These are phyloP conservation scores for Eurosta solidaginis DNA, from an alignment of 1,140 invertebrate species.

Conservation along the genomic window DNA sequence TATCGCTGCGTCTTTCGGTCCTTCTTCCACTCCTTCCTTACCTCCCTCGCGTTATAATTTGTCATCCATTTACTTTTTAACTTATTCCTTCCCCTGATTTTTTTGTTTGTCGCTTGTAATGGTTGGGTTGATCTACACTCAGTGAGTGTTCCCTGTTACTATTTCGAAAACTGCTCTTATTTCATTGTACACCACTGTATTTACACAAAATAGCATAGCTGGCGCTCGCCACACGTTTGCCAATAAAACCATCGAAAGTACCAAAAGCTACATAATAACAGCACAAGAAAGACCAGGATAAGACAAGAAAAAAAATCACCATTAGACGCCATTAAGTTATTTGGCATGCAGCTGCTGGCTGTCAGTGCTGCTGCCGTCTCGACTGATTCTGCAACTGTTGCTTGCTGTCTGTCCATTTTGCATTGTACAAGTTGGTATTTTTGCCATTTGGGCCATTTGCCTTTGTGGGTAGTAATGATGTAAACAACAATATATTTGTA, in stretches of 20 bases:
- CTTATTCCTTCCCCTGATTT: too few species aligned
- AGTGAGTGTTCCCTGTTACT: too few species aligned
- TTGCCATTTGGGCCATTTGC: neutral
- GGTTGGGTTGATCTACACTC: too few species aligned
- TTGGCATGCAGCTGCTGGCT: neutral
- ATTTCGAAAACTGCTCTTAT: neutral
- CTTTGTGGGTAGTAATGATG: neutral
- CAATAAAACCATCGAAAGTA: neutral
- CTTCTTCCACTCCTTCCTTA: too few species aligned
- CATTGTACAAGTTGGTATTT: neutral
- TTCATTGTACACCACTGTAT: neutral
- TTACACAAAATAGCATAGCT: neutral
- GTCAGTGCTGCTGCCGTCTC: neutral
- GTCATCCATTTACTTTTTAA: too few species aligned
- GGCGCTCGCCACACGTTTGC: slow-evolving; percentile 9
- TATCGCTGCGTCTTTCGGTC: too few species aligned
- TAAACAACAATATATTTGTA: neutral
- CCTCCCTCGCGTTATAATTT: too few species aligned
- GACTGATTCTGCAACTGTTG: neutral
- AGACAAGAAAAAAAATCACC: neutral
- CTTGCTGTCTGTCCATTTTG: neutral
- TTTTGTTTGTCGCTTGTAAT: too few species aligned
- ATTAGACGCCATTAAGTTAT: slow-evolving; percentile 21
- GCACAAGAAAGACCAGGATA: neutral
- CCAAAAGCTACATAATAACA: neutral